Conservation (phyloP, 2,797 vertebrate species). For the Microchirus variegatus region DNA sequence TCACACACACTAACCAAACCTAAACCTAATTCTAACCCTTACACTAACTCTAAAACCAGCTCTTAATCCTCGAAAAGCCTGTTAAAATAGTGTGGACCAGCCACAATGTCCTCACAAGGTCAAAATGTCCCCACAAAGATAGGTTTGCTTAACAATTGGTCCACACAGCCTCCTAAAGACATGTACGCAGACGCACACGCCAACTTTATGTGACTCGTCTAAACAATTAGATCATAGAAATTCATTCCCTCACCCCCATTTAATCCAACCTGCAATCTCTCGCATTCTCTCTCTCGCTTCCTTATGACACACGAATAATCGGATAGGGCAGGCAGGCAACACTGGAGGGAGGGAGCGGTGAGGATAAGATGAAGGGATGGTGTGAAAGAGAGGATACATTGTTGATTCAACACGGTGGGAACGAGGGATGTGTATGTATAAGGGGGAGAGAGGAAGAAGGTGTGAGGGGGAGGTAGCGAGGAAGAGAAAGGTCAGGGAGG, state of each 20-base stretch:
- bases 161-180: too few relatives aligned
- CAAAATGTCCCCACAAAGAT: too few relatives aligned
- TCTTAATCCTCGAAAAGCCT: too few relatives aligned
- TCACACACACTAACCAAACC: conserved; percentile 19
- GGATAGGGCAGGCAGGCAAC: conserved; percentile 39
- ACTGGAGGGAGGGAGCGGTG: conserved; percentile 18
- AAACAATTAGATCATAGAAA: conserved; percentile 80
- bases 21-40: conserved; percentile 24
- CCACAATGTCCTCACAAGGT: too few relatives aligned
- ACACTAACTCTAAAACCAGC: conserved; percentile 1
- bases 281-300: conserved; percentile 55
- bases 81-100: too few relatives aligned
- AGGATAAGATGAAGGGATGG: conserved; percentile 6
- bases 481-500: conserved; percentile 27
- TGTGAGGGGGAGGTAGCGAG: background rate
- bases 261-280: conserved; percentile 73
- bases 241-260: conserved; percentile 60
- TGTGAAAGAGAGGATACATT: conserved; percentile 30
- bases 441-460: background rate
- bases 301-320: conserved; percentile 70
- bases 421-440: background rate
- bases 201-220: conserved; percentile 54
- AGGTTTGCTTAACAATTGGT: too few relatives aligned
- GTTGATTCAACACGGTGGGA: conserved; percentile 9
- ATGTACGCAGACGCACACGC: conserved; percentile 16